Percentiles rank a stretch among this genome's conserved stretches.
phyloP scores from a whole-genome alignment of 1,140 invertebrate species.

The Bombus soroeensis region DNA sequence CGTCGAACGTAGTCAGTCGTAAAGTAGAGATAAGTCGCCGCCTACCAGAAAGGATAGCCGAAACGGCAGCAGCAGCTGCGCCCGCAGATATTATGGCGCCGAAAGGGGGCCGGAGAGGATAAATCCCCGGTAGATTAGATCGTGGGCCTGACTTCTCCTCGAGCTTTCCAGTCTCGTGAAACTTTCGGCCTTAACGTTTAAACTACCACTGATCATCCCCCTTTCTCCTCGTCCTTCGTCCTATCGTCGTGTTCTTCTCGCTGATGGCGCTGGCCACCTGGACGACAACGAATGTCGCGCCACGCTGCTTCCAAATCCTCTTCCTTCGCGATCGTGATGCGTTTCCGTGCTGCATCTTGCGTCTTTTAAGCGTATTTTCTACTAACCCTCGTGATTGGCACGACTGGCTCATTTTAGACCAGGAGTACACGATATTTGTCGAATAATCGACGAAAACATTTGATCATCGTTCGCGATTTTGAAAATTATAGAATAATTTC shows the following conservation, averaged over 20 bases:
- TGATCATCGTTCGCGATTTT: too few relatives aligned
- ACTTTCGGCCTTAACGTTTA: constrained; percentile 60
- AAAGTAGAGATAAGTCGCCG: constrained; percentile 73
- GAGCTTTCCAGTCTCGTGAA: constrained; percentile 61
- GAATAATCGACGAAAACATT: too few relatives aligned
- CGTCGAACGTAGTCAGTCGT: constrained; percentile 69
- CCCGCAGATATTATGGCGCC: constrained; percentile 74
- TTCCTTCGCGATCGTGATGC: not conserved
- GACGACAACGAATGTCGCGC: not conserved
- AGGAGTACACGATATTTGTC: too few relatives aligned
- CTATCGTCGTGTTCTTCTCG: not conserved
- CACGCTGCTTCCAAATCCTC: not conserved
- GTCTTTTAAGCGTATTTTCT: too few relatives aligned
- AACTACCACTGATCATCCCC: constrained; percentile 43
- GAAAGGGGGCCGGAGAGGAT: constrained; percentile 72
- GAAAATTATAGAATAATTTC: too few relatives aligned
- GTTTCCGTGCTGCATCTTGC: not conserved
- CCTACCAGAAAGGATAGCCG: constrained; percentile 71
- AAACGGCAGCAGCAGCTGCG: constrained; percentile 76
- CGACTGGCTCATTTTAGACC: too few relatives aligned
- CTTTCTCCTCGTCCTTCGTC: not conserved
- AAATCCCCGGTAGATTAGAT: constrained; percentile 76
- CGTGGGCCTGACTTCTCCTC: constrained; percentile 55
- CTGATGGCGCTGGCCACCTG: constrained; percentile 46
- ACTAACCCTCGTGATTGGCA: too few relatives aligned